Evolutionary conservation across 2,888 invertebrate species (phyloP).

Genomic region (Caenorhabditis drosophilae): DNA sequence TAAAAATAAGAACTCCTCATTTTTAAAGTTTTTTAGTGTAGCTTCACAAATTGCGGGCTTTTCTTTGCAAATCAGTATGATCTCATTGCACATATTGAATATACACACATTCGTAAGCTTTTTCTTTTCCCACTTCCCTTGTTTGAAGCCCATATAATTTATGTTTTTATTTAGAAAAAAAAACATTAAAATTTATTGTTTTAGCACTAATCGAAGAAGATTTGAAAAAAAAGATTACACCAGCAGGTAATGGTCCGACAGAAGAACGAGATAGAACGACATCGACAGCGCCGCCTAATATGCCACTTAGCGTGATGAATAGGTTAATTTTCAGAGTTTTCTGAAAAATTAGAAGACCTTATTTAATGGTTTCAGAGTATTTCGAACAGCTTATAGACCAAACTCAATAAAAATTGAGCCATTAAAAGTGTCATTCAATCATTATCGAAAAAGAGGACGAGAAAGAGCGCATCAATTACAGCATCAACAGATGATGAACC

Average conservation of each 20-base stretch:
- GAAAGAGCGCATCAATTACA: constrained; percentile 1
- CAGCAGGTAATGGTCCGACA: too few relatives aligned
- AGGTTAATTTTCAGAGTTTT: constrained; percentile 13
- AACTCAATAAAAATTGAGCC: constrained; percentile 36
- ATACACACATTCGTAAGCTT: constrained; percentile 43
- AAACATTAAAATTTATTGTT: constrained; percentile 1
- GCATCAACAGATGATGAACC: not conserved
- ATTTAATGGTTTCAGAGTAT: constrained; percentile 41
- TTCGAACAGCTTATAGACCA: constrained; percentile 40
- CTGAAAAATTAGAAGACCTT: not conserved
- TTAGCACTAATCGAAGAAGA: constrained; percentile 43
- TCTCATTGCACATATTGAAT: constrained; percentile 49
- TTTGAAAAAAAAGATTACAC: constrained; percentile 14
- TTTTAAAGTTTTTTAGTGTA: constrained; percentile 8
- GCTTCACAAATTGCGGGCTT: constrained; percentile 29
- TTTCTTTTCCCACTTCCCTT: not conserved
- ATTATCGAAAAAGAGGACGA: constrained; percentile 25
- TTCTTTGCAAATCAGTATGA: constrained; percentile 44
- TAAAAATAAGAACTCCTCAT: not conserved
- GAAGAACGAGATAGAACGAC: constrained; percentile 4
- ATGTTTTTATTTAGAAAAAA: not conserved
- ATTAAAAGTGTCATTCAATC: constrained; percentile 45
- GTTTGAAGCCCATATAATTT: not conserved
- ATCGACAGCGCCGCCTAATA: constrained; percentile 14
- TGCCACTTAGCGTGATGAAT: constrained; percentile 46